These are phyloP conservation scores for Tinamus major DNA, from an alignment of 2,797 vertebrate genomes.

Conservation along the genomic window DNA sequence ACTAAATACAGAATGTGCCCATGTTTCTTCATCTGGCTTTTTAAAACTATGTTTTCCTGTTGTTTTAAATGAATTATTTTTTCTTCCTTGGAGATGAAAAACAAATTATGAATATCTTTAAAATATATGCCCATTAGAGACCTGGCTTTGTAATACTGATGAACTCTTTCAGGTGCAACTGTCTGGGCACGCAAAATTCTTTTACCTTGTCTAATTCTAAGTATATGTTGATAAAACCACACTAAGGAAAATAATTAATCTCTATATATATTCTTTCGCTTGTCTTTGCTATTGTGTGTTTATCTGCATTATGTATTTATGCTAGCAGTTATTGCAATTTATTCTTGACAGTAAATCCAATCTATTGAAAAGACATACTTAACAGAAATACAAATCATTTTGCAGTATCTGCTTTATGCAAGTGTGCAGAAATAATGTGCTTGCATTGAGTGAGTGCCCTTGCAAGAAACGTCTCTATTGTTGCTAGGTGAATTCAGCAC, in stretches of 20 bases:
- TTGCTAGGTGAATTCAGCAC: neutral
- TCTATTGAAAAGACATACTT: neutral
- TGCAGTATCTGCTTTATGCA: neutral
- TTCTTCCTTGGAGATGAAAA: neutral
- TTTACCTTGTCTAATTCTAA: neutral
- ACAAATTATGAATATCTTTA: neutral
- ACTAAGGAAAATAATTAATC: neutral
- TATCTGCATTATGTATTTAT: conserved; percentile 11
- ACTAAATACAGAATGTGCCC: neutral
- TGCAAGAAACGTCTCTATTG: neutral
- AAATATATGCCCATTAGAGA: neutral
- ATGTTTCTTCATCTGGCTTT: neutral
- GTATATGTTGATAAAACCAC: neutral
- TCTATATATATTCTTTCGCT: neutral
- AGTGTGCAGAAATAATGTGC: neutral
- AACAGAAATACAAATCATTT: conserved; percentile 5
- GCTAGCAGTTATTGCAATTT: neutral
- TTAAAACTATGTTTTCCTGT: neutral
- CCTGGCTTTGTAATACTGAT: neutral
- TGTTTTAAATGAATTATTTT: neutral
- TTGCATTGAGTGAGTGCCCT: neutral
- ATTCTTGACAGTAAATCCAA: neutral
- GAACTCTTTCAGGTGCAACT: neutral
- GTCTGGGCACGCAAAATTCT: neutral
- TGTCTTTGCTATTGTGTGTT: neutral